Base-by-base conservation (phyloP, 2,797 vertebrate genomes). In the Masticophis lateralis region DNA sequence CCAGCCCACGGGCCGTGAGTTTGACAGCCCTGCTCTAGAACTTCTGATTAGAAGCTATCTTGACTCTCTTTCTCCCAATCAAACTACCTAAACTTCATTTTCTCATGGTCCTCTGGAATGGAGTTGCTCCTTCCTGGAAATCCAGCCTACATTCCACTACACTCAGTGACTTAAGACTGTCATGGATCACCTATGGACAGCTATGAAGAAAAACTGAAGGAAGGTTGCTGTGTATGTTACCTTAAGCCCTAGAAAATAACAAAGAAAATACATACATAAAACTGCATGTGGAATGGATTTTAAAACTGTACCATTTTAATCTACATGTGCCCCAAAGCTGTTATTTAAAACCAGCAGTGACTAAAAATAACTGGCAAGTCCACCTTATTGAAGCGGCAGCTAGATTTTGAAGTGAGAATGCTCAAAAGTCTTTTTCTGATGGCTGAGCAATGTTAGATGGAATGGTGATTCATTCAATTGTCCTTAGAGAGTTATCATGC, bases 1-100 rank as follows among this genome's bases (percentile, higher is more conserved):
- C 56, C 4, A 5, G 57, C 5, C 56, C 56, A 18, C 0, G 2
- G 56, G 1, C 16, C 1, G 2, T 1, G 4, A 18, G 56, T 57
- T 57, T 16, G 14, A 57, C 5, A 20, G 13, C 57, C 16, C 57
- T 59, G 57, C 20, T 59, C 1, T 59, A 59, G 18, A 59, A 66
- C 28, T n/a, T 66, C 63, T 66, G 63, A 66, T n/a, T 66, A n/a
- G 63, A 66, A 66, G 63, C 63, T n/a, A 14, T 66, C 63, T 66
- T 66, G 63, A 66, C 63, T n/a, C 12, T 66, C 28, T 66, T 66
- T 66, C 28, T 66, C 28, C 63, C 28, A 66, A 66, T 14, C 28
- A 66, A 66, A 66, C 28, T 66, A n/a, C 27, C 27, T n/a, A 66
- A n/a, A 14, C 11, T 13, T 66, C 61, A 63, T 10, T 63, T n/a